Evolutionary conservation across 1,140 invertebrate species (phyloP), one percentile per base, ranked within the genome.

Genomic region (Aphaenogaster ashmeadi): DNA sequence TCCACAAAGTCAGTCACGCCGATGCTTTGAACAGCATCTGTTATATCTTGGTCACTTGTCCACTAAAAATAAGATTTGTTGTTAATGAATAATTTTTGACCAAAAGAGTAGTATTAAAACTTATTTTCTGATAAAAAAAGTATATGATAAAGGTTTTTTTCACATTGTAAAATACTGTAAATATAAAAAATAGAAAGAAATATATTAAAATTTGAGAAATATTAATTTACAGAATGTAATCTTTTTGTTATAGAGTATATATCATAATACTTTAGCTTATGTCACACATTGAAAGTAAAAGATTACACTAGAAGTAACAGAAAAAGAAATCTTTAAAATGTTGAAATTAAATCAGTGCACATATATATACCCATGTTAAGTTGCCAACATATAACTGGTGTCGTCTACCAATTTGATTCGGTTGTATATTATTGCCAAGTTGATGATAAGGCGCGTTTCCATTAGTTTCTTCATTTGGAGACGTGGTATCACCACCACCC

Each of bases 41-140:
- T 97, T 67, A 99, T 98, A 94, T 99, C 99, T 96, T 99, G 97
- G 96, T 99, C 99, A 79, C 99, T 99, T 58, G 99, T 99, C 99
- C 99, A 99, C 98, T 99, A 95, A 75, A 96, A 96, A 90, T 60
- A 92, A 87, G 95, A 91, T 92, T 74, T 8, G 13, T 50, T 47
- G 41, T 62, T 8, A 21, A n/a, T 21, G 4, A 18, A 11, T 47
- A 6, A 47, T 56, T 81, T 54, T 69, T 15, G 13, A 33, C 18
- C n/a, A 64, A 36, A 13, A 44, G 0, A 44, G 0, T 5, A 27
- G 6, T 60, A 75, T 38, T 56, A 15, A 56, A 58, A 74, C 0
- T 50, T 33, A 27, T 54, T 74, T 36, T 52, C 8, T 52, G 7
- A 13, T 74, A 21, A 47, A 27, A 33, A 41, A 62, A 36, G 27